Percentiles rank a stretch among this genome's conserved stretches.
Conservation (phyloP, 2,113 vertebrate genomes). For the Onychostoma macrolepis region DNA sequence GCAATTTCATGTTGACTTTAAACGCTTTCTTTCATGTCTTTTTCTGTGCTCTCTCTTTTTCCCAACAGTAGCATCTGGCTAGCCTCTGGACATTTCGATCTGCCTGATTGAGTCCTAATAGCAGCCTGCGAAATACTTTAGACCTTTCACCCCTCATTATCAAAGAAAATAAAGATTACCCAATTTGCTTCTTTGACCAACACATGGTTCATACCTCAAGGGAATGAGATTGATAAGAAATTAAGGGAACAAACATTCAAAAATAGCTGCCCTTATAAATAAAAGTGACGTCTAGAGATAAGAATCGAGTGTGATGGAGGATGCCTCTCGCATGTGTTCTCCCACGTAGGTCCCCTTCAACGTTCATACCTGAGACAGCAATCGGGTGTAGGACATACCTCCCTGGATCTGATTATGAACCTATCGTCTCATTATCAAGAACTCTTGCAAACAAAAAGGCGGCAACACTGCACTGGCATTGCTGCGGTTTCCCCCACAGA, state of each 20-base stretch:
- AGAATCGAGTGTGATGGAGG: slow-evolving; percentile 16
- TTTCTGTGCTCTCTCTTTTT: slow-evolving; percentile 47
- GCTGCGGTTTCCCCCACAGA: not conserved
- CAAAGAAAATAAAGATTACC: slow-evolving; percentile 54
- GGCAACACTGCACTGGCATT: not conserved
- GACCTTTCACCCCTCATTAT: slow-evolving; percentile 43
- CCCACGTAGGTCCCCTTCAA: slow-evolving; percentile 5
- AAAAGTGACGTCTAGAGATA: slow-evolving; percentile 1
- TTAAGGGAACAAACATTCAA: slow-evolving; percentile 45
- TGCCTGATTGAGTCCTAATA: slow-evolving; percentile 61
- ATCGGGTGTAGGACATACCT: slow-evolving; percentile 1
- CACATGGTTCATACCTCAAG: slow-evolving; percentile 29
- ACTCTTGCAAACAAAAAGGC: slow-evolving; percentile 13
- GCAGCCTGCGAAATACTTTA: slow-evolving; percentile 63
- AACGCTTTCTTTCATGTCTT: not conserved
- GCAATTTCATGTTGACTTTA: not conserved
- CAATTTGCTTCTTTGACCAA: slow-evolving; percentile 23
- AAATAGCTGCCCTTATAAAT: slow-evolving; percentile 36
- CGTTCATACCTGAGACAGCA: slow-evolving; percentile 43
- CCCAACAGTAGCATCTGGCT: slow-evolving; percentile 51
- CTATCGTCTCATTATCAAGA: not conserved
- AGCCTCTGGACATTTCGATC: slow-evolving; percentile 59
- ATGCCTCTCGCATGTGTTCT: not conserved
- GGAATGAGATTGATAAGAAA: slow-evolving; percentile 63
- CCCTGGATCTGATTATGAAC: not conserved